phyloP scores from a whole-genome alignment of 2,888 invertebrate genomes.

The Drosophila neotestacea region DNA sequence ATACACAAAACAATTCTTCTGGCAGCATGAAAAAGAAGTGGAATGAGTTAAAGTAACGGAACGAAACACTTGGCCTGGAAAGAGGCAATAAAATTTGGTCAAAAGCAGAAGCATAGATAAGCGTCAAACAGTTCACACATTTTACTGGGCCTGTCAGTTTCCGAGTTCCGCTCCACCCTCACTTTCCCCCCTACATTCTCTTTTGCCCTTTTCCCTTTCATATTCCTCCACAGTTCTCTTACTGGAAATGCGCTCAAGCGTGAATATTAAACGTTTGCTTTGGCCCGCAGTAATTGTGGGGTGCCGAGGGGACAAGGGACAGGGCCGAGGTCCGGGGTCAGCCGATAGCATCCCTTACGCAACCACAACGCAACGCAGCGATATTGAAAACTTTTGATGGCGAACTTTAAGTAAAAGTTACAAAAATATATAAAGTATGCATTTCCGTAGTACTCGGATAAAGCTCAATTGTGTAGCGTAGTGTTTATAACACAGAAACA shows the following conservation, averaged over 20 bases:
- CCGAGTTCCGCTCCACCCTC: conserved; percentile 29
- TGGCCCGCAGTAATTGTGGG: conserved; percentile 31
- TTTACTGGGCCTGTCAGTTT: conserved; percentile 51
- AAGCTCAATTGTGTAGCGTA: conserved; percentile 5
- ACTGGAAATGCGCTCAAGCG: conserved; percentile 74
- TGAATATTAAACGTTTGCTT: conserved; percentile 80
- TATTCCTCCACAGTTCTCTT: conserved; percentile 8
- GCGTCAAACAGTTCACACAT: conserved; percentile 81
- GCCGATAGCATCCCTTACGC: conserved; percentile 49
- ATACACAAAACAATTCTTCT: conserved; percentile 26
- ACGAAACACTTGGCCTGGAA: conserved; percentile 75
- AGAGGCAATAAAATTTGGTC: conserved; percentile 79
- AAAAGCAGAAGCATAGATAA: conserved; percentile 74
- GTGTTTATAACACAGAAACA: background rate
- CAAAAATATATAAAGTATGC: conserved; percentile 15
- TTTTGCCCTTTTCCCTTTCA: background rate
- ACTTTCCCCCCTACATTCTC: background rate
- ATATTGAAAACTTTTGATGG: conserved; percentile 54
- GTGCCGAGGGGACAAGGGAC: background rate
- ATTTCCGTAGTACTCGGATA: conserved; percentile 16
- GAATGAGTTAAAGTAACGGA: conserved; percentile 42
- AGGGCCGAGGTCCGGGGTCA: conserved; percentile 16
- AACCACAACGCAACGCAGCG: conserved; percentile 38
- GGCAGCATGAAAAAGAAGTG: background rate
- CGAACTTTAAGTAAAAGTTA: conserved; percentile 47